These are phyloP conservation scores for Lacerta agilis DNA, from an alignment of 2,797 vertebrate species.

Conservation along the genomic window DNA sequence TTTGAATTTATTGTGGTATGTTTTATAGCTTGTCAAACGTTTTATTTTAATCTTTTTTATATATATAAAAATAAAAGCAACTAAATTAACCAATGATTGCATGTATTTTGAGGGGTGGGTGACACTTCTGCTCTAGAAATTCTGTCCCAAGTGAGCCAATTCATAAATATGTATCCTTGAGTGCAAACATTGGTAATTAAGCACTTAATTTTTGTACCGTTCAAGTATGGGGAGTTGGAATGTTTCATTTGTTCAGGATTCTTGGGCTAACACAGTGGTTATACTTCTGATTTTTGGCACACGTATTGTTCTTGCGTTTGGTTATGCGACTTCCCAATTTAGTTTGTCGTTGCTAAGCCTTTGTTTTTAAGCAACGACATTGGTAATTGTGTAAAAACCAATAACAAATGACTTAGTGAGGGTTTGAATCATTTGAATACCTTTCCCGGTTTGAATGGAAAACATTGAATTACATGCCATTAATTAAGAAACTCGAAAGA, in stretches of 20 bases:
- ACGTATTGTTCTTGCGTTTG: not conserved
- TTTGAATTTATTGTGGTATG: slow-evolving; percentile 61
- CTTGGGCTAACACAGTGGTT: slow-evolving; percentile 10
- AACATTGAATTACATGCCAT: not conserved
- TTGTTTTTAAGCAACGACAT: not conserved
- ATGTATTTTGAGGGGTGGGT: slow-evolving; percentile 32
- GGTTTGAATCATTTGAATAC: not conserved
- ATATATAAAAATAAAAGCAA: slow-evolving; percentile 63
- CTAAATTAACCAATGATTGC: slow-evolving; percentile 25
- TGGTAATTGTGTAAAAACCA: not conserved
- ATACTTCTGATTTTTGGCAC: slow-evolving; percentile 24
- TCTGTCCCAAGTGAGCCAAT: not conserved
- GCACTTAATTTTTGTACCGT: slow-evolving; percentile 52
- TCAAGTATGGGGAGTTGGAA: slow-evolving; percentile 34
- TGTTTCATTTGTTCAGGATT: slow-evolving; percentile 51
- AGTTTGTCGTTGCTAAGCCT: not conserved
- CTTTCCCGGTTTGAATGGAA: not conserved
- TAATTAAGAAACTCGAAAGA: not conserved
- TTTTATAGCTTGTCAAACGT: slow-evolving; percentile 66
- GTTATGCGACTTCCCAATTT: slow-evolving; percentile 7
- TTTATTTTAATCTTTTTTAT: slow-evolving; percentile 68
- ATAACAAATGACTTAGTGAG: slow-evolving; percentile 17
- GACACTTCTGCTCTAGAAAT: not conserved
- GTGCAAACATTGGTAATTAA: slow-evolving; percentile 54
- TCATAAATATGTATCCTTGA: not conserved